Base-by-base conservation (phyloP, 2,113 vertebrate species). In the Calidris pygmaea region DNA sequence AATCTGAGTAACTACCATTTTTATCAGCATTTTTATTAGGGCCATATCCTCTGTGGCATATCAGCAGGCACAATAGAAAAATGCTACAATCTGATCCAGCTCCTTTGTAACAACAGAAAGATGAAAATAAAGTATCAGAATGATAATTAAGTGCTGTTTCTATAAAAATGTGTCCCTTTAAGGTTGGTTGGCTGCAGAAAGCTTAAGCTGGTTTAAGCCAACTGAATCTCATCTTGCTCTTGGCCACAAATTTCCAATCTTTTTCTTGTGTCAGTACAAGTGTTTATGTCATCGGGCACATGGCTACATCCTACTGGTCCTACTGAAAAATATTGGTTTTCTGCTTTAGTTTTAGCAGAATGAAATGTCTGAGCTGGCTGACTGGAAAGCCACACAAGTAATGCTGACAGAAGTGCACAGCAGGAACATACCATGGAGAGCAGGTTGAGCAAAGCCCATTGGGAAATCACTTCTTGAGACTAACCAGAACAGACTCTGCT, bases 211-310 rank as follows among this genome's bases (percentile, higher is more conserved):
- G 10, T 78, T 70, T 50, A 77, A 47, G 0, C 18, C 15, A 41
- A 17, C 1, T 34, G 37, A 71, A 80, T 41, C 29, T 72, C 24
- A 11, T 30, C 4, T 58, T 37, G 21, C 4, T 43, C 30, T 48
- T 12, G n/a, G 4, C 43, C 65, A 43, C 4, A 3, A 39, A 8
- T 65, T 89, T 23, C 27, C 20, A 34, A 2, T 27, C 48, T 35
- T 78, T 43, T 48, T 35, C 34, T 30, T 59, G 20, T 53, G n/a
- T 68, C n/a, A 55, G 37, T 34, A 39, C 23, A 77, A 68, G 27
- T 10, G 27, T 14, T 65, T 70, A 19, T 20, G 37, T 0, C 1
- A 63, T 45, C 43, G 48, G 13, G 20, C 55, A 73, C 0, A 2
- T 4, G 14, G 45, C 35, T 72, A 21, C 34, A 29, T 84, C 30